Evolutionary conservation across 2,113 vertebrate species (phyloP).

Genomic region (Leptobrachium ailaonicum): DNA sequence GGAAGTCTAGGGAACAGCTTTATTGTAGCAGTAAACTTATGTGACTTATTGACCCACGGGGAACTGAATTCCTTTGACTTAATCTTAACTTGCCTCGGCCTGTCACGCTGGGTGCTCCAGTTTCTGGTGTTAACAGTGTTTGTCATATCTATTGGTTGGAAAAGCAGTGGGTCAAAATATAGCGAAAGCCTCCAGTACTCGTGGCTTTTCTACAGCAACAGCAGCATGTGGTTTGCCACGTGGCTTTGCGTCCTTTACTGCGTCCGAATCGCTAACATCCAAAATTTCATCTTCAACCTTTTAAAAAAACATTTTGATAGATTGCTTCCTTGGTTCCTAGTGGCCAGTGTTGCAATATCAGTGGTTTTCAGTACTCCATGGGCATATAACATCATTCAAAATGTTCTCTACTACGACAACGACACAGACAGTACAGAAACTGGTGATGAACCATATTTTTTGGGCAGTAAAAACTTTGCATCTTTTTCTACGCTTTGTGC

Average conservation of each 20-base stretch:
- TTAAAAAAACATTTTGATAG: slow-evolving; percentile 38
- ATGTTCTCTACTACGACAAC: neutral
- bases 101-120: slow-evolving; percentile 20
- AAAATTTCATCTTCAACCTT: neutral
- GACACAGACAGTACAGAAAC: neutral
- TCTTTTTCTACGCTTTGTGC: neutral
- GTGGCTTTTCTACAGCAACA: slow-evolving; percentile 23
- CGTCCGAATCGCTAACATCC: slow-evolving; percentile 19
- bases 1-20: slow-evolving; percentile 28
- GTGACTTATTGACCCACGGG: neutral
- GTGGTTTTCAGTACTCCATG: neutral
- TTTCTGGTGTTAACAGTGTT: neutral
- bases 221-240: slow-evolving; percentile 12
- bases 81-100: slow-evolving; percentile 22
- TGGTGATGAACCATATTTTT: neutral
- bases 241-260: slow-evolving; percentile 29
- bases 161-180: neutral
- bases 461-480: neutral
- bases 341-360: slow-evolving; percentile 5
- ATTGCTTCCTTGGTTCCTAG: neutral
- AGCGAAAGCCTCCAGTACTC: neutral
- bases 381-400: neutral
- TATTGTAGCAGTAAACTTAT: slow-evolving; percentile 10
- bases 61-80: slow-evolving; percentile 15
- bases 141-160: no score